Base-by-base conservation (phyloP, 2,797 vertebrate genomes). In the Peromyscus aztecus region DNA sequence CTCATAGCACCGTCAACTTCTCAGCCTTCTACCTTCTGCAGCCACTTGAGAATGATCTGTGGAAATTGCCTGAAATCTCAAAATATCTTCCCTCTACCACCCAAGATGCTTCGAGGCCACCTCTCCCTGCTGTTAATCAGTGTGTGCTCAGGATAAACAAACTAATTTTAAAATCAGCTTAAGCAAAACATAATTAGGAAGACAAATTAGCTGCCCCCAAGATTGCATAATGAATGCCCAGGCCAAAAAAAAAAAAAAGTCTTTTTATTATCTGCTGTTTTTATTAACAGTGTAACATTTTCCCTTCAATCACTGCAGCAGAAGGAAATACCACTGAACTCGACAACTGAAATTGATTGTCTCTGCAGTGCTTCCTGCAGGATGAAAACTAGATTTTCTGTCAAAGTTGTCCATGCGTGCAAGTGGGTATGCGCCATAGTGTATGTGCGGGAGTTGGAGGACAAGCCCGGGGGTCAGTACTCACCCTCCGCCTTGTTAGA, bases 121-220 rank as follows among this genome's bases (percentile, higher is more conserved):
- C 69, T 96, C 90, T 93, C 71, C 91, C 87, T 90, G 91, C 86
- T 69, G 93, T 27, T 93, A 82, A 94, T 96, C 97, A 92, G 91
- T 63, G 52, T 90, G 91, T 46, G 81, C 77, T 89, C 94, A 90
- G 91, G 61, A 78, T 97, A 97, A 98, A 97, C 96, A 97, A 93
- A 93, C 94, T 96, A 94, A 97, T 97, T 97, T 97, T 97, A 94
- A 97, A 97, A 98, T 97, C 92, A 94, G 85, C 89, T 95, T 94
- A 96, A 96, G 92, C 63, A 96, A 97, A 98, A 97, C 94, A 96
- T 97, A 97, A 97, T 97, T 96, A 97, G 78, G 77, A 96, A 97
- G 97, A 96, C 95, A 97, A 97, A 98, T 92, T 92, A 95, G 92
- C 85, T 86, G 83, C 83, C 73, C 93, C 89, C 46, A 16, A 75